phyloP scores from a whole-genome alignment of 2,113 vertebrate genomes.

The Triplophysa tibetana region DNA sequence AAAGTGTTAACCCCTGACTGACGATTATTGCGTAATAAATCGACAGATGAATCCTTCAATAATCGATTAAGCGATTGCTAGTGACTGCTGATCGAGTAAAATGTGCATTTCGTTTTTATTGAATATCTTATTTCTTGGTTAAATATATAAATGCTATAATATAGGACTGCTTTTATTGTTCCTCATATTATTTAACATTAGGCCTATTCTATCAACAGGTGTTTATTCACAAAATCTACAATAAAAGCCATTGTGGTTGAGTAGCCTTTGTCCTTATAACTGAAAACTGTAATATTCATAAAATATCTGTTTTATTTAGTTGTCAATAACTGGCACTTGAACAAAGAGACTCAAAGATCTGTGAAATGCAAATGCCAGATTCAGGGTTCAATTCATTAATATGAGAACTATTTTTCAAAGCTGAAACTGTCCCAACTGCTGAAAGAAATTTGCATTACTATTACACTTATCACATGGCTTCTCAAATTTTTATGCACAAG shows the following conservation, averaged over 20 bases:
- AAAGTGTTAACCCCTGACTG: background rate
- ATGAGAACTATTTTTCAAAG: background rate
- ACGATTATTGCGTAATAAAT: background rate
- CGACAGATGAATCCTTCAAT: background rate
- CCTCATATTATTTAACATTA: too few relatives aligned
- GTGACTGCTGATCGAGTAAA: too few relatives aligned
- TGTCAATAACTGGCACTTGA: background rate
- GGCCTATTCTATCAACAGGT: background rate
- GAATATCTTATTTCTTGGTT: too few relatives aligned
- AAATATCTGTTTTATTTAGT: background rate
- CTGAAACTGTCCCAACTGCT: background rate
- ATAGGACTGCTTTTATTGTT: too few relatives aligned
- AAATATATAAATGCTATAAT: too few relatives aligned
- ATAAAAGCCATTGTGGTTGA: too few relatives aligned
- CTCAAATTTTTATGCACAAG: background rate
- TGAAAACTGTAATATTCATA: too few relatives aligned
- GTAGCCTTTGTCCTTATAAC: too few relatives aligned
- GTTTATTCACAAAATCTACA: background rate
- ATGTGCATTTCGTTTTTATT: too few relatives aligned
- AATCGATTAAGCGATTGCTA: too few relatives aligned
- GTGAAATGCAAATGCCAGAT: background rate
- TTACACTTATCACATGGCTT: background rate
- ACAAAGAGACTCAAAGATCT: background rate
- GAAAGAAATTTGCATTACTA: slow-evolving; percentile 23
- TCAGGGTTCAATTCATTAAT: background rate